Base-by-base conservation (phyloP, 2,797 vertebrate species). In the Chloroceryle amazona region DNA sequence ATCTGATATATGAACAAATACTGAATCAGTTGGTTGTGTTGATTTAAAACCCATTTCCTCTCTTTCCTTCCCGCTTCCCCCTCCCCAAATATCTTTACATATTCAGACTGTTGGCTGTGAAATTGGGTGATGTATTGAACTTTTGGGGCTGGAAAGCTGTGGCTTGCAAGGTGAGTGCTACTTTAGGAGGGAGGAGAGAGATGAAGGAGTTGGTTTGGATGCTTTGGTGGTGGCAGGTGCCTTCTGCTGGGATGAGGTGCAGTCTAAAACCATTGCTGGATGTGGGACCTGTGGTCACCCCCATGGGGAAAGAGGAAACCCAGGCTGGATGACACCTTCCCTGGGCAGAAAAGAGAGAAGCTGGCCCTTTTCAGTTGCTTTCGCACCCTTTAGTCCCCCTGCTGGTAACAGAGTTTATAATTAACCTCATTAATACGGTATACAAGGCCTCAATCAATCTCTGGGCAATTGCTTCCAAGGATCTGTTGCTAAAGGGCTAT, bases 1-100 rank as follows among this genome's bases (percentile, higher is more conserved):
- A 97, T 82, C 61, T 94, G 91, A 96, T 78, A 67, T 6, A 78
- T 18, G 58, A 90, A 85, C 78, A 85, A 90, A 81, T 85, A 94
- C n/a, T 5, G 3, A 89, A 87, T 49, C 71, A 78, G 89, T 80
- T 85, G 86, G 86, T 58, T 76, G 71, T 89, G 63, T 87, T 90
- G 49, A 87, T 93, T 89, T 85, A 68, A 94, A 86, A 46, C 25
- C 29, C 13, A 21, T 93, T 94, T 84, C 28, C 35, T 17, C n/a
- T 52, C 26, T 61, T 63, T 55, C 44, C 37, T 55, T 89, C 37
- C 26, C 0, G 2, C 28, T 68, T 72, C 5, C 11, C 9, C 23
- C 21, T 88, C 54, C 58, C 19, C 26, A 58, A 1, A 35, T 70
- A 51, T 72, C 46, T 70, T 91, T 31, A 7, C 7, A 0, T 31